A percentile compares a stretch with the other conserved stretches of the same genome.
Conservation (phyloP, 53 echinoderm and acorn worm species). For the Stichopus horrens region DNA sequence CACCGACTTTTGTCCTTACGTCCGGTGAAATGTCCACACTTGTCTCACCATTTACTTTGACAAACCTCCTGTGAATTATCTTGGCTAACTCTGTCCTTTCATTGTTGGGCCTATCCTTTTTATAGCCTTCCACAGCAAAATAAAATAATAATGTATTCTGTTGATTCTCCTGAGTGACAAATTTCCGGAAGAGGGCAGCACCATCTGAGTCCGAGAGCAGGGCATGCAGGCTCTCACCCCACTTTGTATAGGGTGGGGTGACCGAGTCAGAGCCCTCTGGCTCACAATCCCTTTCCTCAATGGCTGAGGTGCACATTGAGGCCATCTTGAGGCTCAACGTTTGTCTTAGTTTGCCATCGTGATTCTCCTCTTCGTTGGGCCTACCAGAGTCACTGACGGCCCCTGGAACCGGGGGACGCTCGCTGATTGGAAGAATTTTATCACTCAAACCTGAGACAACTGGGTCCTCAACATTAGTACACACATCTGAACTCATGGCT, state of each 20-base stretch:
- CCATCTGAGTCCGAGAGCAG: slow-evolving; percentile 90
- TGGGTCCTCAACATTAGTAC: slow-evolving; percentile 5
- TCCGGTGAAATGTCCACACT: slow-evolving; percentile 66
- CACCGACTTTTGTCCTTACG: slow-evolving; percentile 78
- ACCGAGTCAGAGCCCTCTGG: slow-evolving; percentile 93
- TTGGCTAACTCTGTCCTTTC: slow-evolving; percentile 87
- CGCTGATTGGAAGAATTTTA: slow-evolving; percentile 44
- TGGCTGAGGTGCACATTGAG: slow-evolving; percentile 42
- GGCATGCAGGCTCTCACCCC: slow-evolving; percentile 90
- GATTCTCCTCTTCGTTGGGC: slow-evolving; percentile 43
- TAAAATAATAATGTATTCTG: slow-evolving; percentile 90
- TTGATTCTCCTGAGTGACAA: slow-evolving; percentile 81
- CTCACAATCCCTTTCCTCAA: slow-evolving; percentile 61
- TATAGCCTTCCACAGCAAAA: slow-evolving; percentile 95
- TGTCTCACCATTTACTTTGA: slow-evolving; percentile 82
- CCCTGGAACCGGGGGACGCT: slow-evolving; percentile 45
- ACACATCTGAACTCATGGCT: slow-evolving; percentile 49
- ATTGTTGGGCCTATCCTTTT: slow-evolving; percentile 66
- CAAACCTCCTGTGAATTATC: slow-evolving; percentile 87
- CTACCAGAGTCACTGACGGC: slow-evolving; percentile 32
- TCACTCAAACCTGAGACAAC: not conserved
- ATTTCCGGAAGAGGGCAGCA: slow-evolving; percentile 78
- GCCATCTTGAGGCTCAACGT: slow-evolving; percentile 47
- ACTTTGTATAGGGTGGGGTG: slow-evolving; percentile 93
- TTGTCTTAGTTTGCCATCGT: slow-evolving; percentile 55